Conservation (phyloP, 2,113 vertebrate genomes). For the Crypturellus undulatus region DNA sequence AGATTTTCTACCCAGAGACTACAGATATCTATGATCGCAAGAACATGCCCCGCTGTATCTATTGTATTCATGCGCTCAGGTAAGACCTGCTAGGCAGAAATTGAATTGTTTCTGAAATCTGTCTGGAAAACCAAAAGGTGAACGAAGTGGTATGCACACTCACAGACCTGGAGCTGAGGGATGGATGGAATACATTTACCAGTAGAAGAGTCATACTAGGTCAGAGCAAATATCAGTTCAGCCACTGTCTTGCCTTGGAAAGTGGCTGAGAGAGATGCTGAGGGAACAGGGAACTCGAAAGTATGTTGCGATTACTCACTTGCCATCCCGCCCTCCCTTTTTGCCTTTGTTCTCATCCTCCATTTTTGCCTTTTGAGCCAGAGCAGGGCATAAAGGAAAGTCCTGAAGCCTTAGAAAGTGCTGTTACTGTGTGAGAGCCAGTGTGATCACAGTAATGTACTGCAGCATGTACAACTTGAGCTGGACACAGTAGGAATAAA, state of each 20-base stretch:
- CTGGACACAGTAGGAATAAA: background rate
- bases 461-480: background rate
- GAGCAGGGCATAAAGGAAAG: background rate
- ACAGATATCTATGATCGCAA: conserved; percentile 98
- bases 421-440: background rate
- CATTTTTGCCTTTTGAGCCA: background rate
- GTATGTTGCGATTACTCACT: background rate
- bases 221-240: background rate
- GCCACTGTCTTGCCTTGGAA: background rate
- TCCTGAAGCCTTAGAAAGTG: background rate
- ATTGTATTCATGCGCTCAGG: conserved; percentile 99
- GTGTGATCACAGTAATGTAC: background rate
- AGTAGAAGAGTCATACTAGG: background rate
- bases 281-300: background rate
- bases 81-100: conserved; percentile 55
- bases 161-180: background rate
- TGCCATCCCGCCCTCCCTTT: background rate
- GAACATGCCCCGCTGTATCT: conserved; percentile 99
- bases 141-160: background rate
- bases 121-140: background rate
- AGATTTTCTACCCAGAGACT: conserved; percentile 99
- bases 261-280: background rate
- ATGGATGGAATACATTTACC: background rate
- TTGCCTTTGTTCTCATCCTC: background rate
- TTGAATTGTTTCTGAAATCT: background rate